Evolutionary conservation across 2,888 invertebrate species (phyloP).

Genomic region (Mimas tiliae): DNA sequence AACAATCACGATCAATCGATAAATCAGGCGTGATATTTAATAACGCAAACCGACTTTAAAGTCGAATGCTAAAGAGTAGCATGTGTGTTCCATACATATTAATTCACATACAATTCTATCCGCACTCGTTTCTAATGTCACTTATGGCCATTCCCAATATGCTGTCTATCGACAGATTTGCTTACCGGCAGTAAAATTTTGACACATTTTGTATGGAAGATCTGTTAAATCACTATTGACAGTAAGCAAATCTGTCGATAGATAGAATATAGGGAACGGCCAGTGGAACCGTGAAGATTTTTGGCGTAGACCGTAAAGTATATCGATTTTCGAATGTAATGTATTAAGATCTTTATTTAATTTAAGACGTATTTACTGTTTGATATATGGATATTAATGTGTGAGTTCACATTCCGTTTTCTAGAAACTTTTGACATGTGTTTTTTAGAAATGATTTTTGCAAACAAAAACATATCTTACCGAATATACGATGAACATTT

Average conservation of each 20-base stretch:
- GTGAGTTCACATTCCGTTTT: slow-evolving; percentile 62
- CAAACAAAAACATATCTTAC: background rate
- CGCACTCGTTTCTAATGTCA: slow-evolving; percentile 2
- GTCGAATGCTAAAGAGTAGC: background rate
- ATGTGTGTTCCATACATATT: background rate
- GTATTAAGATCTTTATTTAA: slow-evolving; percentile 42
- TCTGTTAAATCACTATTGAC: too few species aligned
- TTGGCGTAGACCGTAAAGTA: slow-evolving; percentile 3
- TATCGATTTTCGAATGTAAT: slow-evolving; percentile 27
- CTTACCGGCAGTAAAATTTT: too few species aligned
- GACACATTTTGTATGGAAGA: too few species aligned
- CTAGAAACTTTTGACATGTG: slow-evolving; percentile 48
- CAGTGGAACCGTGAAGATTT: background rate
- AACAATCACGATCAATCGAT: background rate
- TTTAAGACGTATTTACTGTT: slow-evolving; percentile 47
- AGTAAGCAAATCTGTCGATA: too few species aligned
- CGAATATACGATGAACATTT: slow-evolving; percentile 5
- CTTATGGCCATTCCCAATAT: too few species aligned
- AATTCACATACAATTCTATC: background rate
- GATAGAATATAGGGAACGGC: too few species aligned
- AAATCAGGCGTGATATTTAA: background rate
- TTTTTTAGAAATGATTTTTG: slow-evolving; percentile 37
- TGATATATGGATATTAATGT: slow-evolving; percentile 40
- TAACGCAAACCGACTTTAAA: background rate
- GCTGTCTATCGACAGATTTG: too few species aligned